These are phyloP conservation scores for Myiopsitta monachus DNA, from an alignment of 2,113 vertebrate genomes.

Conservation along the genomic window DNA sequence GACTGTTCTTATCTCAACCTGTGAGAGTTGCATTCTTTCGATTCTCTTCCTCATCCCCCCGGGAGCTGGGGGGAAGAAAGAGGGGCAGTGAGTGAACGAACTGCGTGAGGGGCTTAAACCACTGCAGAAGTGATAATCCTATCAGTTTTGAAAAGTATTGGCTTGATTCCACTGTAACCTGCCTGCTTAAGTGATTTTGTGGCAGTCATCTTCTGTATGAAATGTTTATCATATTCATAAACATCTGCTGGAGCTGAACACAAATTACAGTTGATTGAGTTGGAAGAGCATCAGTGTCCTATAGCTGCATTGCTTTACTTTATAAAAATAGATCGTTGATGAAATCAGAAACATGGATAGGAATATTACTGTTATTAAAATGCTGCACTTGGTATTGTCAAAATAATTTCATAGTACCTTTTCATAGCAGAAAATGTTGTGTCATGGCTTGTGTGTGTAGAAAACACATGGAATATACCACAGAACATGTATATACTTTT, in stretches of 20 bases:
- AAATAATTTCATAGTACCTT: neutral
- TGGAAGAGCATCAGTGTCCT: neutral
- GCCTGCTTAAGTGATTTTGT: slow-evolving; percentile 3
- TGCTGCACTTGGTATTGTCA: neutral
- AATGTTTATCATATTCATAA: neutral
- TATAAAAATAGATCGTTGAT: neutral
- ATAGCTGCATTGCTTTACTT: neutral
- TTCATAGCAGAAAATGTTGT: neutral
- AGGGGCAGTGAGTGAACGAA: too few species aligned
- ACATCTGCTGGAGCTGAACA: neutral
- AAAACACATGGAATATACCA: neutral
- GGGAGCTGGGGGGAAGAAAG: too few species aligned
- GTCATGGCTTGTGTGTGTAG: neutral
- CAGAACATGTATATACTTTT: neutral
- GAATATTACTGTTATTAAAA: neutral
- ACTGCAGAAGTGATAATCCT: neutral
- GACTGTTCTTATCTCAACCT: too few species aligned
- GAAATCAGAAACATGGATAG: neutral
- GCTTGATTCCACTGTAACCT: neutral
- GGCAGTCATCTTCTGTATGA: neutral
- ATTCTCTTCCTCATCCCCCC: too few species aligned
- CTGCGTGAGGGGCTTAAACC: too few species aligned
- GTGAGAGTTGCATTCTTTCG: too few species aligned
- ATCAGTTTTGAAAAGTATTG: neutral
- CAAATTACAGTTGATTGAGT: neutral